These are phyloP conservation scores for Platysteira castanea DNA, from an alignment of 2,113 vertebrate genomes.

Conservation along the genomic window DNA sequence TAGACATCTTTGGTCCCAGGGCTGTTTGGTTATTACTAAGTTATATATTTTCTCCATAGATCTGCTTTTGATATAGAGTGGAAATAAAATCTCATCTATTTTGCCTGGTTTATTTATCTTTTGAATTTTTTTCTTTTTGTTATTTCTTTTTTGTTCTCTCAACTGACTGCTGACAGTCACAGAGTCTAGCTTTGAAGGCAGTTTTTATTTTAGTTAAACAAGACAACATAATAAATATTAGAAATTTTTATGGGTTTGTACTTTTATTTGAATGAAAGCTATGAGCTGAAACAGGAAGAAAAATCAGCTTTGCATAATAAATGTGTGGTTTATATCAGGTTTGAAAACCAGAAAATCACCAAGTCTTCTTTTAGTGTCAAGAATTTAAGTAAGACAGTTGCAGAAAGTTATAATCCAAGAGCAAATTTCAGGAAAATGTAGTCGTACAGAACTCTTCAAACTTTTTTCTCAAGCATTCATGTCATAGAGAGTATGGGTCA, in stretches of 20 bases:
- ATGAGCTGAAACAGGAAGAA: not conserved
- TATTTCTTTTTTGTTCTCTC: not conserved
- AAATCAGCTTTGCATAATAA: not conserved
- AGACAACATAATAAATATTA: not conserved
- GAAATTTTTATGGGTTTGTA: not conserved
- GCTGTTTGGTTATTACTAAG: not conserved
- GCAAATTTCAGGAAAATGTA: not conserved
- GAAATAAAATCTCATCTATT: not conserved
- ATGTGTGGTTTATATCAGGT: not conserved
- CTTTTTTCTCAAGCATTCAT: not conserved
- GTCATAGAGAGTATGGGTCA: not conserved
- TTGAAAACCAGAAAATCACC: not conserved
- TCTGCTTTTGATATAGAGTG: not conserved
- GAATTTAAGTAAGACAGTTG: not conserved
- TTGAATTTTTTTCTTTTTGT: accelerated
- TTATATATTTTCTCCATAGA: not conserved
- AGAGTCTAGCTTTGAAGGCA: not conserved
- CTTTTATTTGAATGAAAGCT: not conserved
- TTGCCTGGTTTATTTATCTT: accelerated
- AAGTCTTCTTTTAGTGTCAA: not conserved
- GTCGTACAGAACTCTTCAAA: not conserved
- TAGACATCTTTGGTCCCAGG: not conserved
- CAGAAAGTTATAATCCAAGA: not conserved
- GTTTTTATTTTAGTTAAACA: not conserved
- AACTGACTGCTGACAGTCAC: not conserved